Evolutionary conservation across 2,797 vertebrate genomes (phyloP), one percentile per base, ranked within the genome.

Genomic region (Thalassophryne amazonica): DNA sequence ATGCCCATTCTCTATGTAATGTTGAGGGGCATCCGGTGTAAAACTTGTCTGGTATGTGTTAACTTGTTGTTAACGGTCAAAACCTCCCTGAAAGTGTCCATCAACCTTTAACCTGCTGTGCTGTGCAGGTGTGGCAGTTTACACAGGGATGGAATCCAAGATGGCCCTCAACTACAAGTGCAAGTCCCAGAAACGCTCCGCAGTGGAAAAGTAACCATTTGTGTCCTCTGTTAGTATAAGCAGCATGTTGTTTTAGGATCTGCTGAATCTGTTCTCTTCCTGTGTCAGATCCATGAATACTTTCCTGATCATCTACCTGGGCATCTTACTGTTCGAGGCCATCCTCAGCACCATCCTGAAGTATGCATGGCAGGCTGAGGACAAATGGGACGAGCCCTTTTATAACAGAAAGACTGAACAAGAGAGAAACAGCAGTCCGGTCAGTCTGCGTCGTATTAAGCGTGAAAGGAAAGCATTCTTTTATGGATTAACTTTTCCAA

Each of bases 111-210:
- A 64, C 8, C 19, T 11, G 29, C 50, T 69, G 24, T 57, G 17
- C 27, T 64, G 51, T 81, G 13, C 82, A 99, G 97, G 94, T 84
- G 95, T 99, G 76, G 97, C 97, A 2, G 88, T 99, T 49, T 99
- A 99, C 74, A 99, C 97, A 0, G 97, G 97, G 68, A 99, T 99
- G 97, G 97, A 99, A 85, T 94, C 97, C 60, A 99, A 99, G 84
- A 99, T 99, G 95, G 96, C 96, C 34, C 91, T 99, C 73, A 99
- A 99, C 91, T 99, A 99, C 54, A 99, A 99, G 83, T 95, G 96
- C 92, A 99, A 99, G 87, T 98, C 97, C 55, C 97, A 99, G 88
- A 99, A 99, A 79, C 93, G 97, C 68, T 99, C 97, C 51, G 95
- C 95, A 34, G 97, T 99, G 57, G 97, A 99, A 84, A 99, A 99